Percentiles rank a stretch among this genome's conserved stretches.
These are phyloP conservation scores for Macroteleia sp. DNA, from an alignment of 2,888 invertebrate genomes.

Conservation along the genomic window DNA sequence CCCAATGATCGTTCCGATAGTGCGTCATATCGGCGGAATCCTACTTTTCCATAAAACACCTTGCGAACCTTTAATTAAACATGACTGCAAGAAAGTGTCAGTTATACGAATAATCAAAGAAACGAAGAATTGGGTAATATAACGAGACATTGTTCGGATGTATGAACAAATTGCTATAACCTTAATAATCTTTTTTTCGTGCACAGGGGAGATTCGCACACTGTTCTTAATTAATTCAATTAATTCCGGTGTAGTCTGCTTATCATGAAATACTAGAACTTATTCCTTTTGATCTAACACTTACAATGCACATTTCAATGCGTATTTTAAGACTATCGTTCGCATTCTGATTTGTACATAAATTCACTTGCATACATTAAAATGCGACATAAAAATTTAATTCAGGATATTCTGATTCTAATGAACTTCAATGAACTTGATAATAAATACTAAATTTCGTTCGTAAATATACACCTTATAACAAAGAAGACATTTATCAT, in stretches of 20 bases:
- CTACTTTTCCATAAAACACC: slow-evolving; percentile 79
- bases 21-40: slow-evolving; percentile 80
- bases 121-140: slow-evolving; percentile 64
- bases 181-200: slow-evolving; percentile 53
- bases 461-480: slow-evolving; percentile 22
- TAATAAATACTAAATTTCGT: slow-evolving; percentile 35
- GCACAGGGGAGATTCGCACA: slow-evolving; percentile 45
- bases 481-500: slow-evolving; percentile 46
- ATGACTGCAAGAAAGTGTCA: slow-evolving; percentile 51
- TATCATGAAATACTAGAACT: slow-evolving; percentile 49
- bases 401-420: slow-evolving; percentile 31
- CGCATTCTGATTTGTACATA: slow-evolving; percentile 44
- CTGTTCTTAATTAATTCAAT: slow-evolving; percentile 56
- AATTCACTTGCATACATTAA: slow-evolving; percentile 43
- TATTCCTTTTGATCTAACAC: slow-evolving; percentile 22
- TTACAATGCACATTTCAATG: slow-evolving; percentile 40
- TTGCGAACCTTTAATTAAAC: slow-evolving; percentile 62
- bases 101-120: slow-evolving; percentile 52
- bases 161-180: slow-evolving; percentile 47
- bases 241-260: slow-evolving; percentile 53
- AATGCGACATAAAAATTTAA: slow-evolving; percentile 33
- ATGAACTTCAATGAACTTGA: slow-evolving; percentile 39
- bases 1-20: slow-evolving; percentile 82
- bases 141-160: slow-evolving; percentile 56
- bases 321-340: slow-evolving; percentile 44